Evolutionary conservation across 2,113 vertebrate genomes (phyloP).

Genomic region (Orientallactaga bullata): DNA sequence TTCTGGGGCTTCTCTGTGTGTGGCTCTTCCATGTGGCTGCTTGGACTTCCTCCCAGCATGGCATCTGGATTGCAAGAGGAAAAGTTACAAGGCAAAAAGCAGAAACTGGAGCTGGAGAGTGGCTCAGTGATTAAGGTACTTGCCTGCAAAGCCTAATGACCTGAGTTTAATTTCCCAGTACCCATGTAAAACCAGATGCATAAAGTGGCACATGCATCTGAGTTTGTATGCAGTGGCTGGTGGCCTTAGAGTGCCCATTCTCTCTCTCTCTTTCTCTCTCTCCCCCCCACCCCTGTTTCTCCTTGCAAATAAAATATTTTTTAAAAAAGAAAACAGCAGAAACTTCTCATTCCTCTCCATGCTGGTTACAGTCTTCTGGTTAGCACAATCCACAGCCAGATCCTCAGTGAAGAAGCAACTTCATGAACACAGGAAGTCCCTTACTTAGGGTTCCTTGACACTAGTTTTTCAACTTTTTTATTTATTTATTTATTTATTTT

Average conservation of each 20-base stretch:
- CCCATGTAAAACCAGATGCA: too few relatives aligned
- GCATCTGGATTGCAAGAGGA: neutral
- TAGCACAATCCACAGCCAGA: neutral
- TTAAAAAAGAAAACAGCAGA: neutral
- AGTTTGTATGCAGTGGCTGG: too few relatives aligned
- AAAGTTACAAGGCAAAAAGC: neutral
- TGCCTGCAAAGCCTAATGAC: too few relatives aligned
- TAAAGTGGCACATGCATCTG: too few relatives aligned
- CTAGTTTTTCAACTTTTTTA: too few relatives aligned
- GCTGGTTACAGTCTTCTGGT: neutral
- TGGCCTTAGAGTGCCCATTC: too few relatives aligned
- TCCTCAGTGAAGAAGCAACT: neutral
- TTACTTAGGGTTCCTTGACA: neutral
- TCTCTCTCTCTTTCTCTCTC: too few relatives aligned
- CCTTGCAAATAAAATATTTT: too few relatives aligned
- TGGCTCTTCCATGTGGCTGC: neutral
- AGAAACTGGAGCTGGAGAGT: neutral
- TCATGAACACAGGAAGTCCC: neutral
- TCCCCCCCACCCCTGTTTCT: too few relatives aligned
- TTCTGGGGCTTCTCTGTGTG: neutral
- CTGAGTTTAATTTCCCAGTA: too few relatives aligned
- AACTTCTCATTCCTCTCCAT: neutral
- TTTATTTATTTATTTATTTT: too few relatives aligned
- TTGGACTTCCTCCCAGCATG: conserved; percentile 6
- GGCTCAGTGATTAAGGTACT: too few relatives aligned